Percentiles rank a stretch among this genome's conserved stretches.
phyloP scores from a whole-genome alignment of 2,113 vertebrate species.

The Eublepharis macularius region DNA sequence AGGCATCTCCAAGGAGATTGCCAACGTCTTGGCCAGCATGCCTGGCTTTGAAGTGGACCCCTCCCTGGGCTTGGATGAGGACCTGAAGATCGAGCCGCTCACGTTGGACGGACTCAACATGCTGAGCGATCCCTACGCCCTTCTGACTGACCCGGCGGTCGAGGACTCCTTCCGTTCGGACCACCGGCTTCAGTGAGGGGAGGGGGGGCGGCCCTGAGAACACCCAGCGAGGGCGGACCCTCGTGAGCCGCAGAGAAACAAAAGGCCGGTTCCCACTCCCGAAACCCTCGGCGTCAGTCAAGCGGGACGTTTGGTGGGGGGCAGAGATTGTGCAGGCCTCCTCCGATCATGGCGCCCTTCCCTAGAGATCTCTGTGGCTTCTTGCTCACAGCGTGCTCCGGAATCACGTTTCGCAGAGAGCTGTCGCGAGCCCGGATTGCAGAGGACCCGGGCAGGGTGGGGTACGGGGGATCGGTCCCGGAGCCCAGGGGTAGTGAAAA shows the following conservation, averaged over 20 bases:
- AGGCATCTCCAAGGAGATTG: conserved; percentile 89
- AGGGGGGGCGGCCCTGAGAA: not conserved
- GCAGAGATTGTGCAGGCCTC: not conserved
- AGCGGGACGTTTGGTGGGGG: conserved; percentile 29
- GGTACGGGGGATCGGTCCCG: too few relatives aligned
- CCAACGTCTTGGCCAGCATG: conserved; percentile 85
- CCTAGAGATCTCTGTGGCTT: not conserved
- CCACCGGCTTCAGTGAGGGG: conserved; percentile 85
- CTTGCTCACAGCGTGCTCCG: not conserved
- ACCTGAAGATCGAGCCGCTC: conserved; percentile 84
- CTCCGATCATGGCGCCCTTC: not conserved
- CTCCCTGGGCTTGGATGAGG: conserved; percentile 77
- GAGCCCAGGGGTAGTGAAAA: not conserved
- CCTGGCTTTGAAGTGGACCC: conserved; percentile 88
- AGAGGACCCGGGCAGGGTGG: too few relatives aligned
- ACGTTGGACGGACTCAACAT: conserved; percentile 85
- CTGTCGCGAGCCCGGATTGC: not conserved
- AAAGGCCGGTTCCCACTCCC: not conserved
- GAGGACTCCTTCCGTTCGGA: conserved; percentile 93
- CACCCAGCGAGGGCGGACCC: not conserved
- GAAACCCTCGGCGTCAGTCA: not conserved
- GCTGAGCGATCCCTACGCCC: conserved; percentile 86
- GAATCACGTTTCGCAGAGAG: not conserved
- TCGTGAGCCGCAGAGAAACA: not conserved
- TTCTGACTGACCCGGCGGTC: conserved; percentile 87